phyloP scores from a whole-genome alignment of 2,113 vertebrate species.

The Garra rufa region DNA sequence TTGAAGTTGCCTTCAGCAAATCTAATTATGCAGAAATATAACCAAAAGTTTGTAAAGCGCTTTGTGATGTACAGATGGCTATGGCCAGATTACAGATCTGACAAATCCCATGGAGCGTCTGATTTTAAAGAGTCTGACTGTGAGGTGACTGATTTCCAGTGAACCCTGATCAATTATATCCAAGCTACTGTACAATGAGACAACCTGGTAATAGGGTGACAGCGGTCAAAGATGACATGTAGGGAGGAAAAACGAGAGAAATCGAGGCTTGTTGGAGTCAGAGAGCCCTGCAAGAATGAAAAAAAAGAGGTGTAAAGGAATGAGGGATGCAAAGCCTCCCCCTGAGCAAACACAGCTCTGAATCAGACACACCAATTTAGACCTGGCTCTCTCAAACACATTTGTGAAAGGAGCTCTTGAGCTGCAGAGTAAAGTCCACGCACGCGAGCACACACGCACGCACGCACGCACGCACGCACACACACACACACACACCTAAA shows the following conservation, averaged over 20 bases:
- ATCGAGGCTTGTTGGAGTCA: not conserved
- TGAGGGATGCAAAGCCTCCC: slow-evolving; percentile 32
- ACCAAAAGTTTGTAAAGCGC: not conserved
- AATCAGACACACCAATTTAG: slow-evolving; percentile 54
- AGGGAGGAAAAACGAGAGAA: not conserved
- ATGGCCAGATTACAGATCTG: not conserved
- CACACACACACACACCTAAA: not conserved
- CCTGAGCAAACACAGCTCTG: slow-evolving; percentile 49
- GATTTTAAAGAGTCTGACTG: not conserved
- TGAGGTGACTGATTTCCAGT: slow-evolving; percentile 1
- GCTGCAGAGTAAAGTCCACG: slow-evolving; percentile 16
- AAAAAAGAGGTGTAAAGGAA: slow-evolving; percentile 35
- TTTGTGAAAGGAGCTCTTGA: slow-evolving; percentile 55
- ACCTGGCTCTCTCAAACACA: slow-evolving; percentile 45
- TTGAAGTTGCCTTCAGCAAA: slow-evolving; percentile 7
- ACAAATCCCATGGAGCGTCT: not conserved
- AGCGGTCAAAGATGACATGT: slow-evolving; percentile 17
- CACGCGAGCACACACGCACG: not conserved
- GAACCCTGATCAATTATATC: not conserved
- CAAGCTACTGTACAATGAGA: not conserved
- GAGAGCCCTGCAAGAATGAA: slow-evolving; percentile 12
- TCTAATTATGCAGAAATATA: slow-evolving; percentile 23
- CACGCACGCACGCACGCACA: slow-evolving; percentile 8
- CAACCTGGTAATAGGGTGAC: slow-evolving; percentile 17
- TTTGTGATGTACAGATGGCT: not conserved